A percentile compares a stretch with the other conserved stretches of the same genome.
These are phyloP conservation scores for Poeciliopsis presidionis DNA, from an alignment of 2,797 vertebrate species.

Conservation along the genomic window DNA sequence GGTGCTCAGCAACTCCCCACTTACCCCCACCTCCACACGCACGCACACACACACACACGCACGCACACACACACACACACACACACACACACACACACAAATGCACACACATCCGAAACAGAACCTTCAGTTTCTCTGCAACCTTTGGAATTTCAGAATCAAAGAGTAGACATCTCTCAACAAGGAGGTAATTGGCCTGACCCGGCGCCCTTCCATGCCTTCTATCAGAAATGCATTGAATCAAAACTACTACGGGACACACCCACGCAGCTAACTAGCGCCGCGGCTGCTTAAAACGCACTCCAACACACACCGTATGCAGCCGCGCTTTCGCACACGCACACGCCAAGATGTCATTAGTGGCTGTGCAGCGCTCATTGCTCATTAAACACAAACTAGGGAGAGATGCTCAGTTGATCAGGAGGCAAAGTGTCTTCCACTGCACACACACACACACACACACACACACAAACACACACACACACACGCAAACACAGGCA, in stretches of 20 bases:
- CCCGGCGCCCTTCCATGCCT: constrained; percentile 89
- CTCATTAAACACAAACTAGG: constrained; percentile 83
- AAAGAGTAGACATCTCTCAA: constrained; percentile 89
- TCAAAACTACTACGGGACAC: constrained; percentile 82
- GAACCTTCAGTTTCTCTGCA: constrained; percentile 83
- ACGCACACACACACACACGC: too few species aligned
- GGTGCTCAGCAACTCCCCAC: constrained; percentile 36
- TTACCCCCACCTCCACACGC: background rate
- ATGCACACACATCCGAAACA: constrained; percentile 68
- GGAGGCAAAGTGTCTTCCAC: constrained; percentile 78
- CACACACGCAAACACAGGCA: constrained; percentile 15
- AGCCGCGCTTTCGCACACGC: constrained; percentile 69
- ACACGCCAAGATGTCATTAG: constrained; percentile 87
- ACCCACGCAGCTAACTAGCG: constrained; percentile 78
- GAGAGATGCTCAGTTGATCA: constrained; percentile 70
- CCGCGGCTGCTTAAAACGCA: constrained; percentile 46
- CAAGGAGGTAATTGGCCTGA: constrained; percentile 97
- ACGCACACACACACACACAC: too few species aligned
- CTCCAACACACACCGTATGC: constrained; percentile 48
- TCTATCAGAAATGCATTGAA: constrained; percentile 83
- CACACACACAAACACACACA: constrained; percentile 21
- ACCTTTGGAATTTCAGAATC: constrained; percentile 92
- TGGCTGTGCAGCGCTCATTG: constrained; percentile 63
- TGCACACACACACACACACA: constrained; percentile 2
- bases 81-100: too few species aligned